Percentiles rank a stretch among this genome's conserved stretches.
Conservation (phyloP, 2,888 invertebrate genomes). For the Aphidoletes aphidimyza region DNA sequence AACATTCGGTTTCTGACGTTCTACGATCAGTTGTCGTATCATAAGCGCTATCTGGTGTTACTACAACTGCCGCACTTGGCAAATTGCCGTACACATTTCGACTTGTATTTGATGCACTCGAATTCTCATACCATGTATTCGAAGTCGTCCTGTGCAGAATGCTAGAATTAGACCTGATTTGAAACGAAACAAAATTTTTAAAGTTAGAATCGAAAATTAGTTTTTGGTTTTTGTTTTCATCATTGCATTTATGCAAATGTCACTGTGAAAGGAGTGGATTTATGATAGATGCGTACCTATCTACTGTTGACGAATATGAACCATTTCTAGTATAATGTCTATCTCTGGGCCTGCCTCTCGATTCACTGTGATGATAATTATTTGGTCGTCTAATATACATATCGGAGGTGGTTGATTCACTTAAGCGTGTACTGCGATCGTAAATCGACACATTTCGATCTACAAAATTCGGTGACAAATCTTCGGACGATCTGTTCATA, state of each 20-base stretch:
- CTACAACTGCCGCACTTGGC: conserved; percentile 61
- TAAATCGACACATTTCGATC: conserved; percentile 65
- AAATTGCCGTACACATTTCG: conserved; percentile 64
- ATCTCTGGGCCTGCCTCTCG: conserved; percentile 66
- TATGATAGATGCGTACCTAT: conserved; percentile 61
- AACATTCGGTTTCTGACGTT: conserved; percentile 56
- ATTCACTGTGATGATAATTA: conserved; percentile 62
- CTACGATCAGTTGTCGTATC: conserved; percentile 56
- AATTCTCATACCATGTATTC: conserved; percentile 65
- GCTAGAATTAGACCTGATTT: conserved; percentile 60
- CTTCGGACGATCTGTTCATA: conserved; percentile 67
- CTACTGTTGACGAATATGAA: conserved; percentile 65
- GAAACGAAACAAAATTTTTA: conserved; percentile 50
- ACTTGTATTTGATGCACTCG: conserved; percentile 60
- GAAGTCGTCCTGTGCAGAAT: conserved; percentile 63
- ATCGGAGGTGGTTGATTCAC: conserved; percentile 60
- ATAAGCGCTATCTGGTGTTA: conserved; percentile 61
- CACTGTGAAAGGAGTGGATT: neutral
- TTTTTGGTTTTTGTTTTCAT: too few relatives aligned
- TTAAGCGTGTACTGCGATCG: conserved; percentile 66
- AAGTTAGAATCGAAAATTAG: too few relatives aligned
- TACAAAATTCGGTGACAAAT: conserved; percentile 66
- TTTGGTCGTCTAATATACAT: conserved; percentile 62
- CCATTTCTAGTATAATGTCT: conserved; percentile 67
- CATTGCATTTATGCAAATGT: neutral